Evolutionary conservation across 2,797 vertebrate genomes (phyloP).

Genomic region (Takifugu ocellatus): DNA sequence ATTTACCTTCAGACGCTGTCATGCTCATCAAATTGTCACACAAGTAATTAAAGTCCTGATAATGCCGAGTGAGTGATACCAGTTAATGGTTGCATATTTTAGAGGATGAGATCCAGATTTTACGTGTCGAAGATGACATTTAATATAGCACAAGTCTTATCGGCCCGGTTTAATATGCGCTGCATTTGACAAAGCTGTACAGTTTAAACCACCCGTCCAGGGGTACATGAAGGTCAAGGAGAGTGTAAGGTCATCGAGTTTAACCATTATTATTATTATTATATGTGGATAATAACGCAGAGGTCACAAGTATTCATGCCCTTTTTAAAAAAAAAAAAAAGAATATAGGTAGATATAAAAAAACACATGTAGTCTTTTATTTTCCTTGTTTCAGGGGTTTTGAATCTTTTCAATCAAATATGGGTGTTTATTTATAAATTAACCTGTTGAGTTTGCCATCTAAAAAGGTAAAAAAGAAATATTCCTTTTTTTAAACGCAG

Average conservation of each 20-base stretch:
- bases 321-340: neutral
- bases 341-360: neutral
- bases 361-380: neutral
- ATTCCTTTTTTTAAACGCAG: neutral
- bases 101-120: constrained; percentile 65
- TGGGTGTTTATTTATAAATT: neutral
- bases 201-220: constrained; percentile 34
- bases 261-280: neutral
- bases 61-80: constrained; percentile 71
- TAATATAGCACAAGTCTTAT: constrained; percentile 65
- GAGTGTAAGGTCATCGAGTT: constrained; percentile 42
- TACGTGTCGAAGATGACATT: constrained; percentile 64
- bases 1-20: constrained; percentile 65
- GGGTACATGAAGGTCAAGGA: constrained; percentile 55
- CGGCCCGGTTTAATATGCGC: constrained; percentile 50
- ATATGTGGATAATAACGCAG: too few species aligned
- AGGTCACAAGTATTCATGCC: too few species aligned
- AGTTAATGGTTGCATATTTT: constrained; percentile 65
- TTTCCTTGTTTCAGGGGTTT: neutral
- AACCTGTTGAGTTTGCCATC: neutral
- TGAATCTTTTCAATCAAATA: neutral
- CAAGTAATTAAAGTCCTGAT: constrained; percentile 69
- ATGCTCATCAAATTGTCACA: constrained; percentile 65
- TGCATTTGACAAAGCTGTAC: constrained; percentile 42
- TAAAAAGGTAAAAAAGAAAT: neutral